phyloP scores from a whole-genome alignment of 1,140 invertebrate species.

The Drosophila repleta region DNA sequence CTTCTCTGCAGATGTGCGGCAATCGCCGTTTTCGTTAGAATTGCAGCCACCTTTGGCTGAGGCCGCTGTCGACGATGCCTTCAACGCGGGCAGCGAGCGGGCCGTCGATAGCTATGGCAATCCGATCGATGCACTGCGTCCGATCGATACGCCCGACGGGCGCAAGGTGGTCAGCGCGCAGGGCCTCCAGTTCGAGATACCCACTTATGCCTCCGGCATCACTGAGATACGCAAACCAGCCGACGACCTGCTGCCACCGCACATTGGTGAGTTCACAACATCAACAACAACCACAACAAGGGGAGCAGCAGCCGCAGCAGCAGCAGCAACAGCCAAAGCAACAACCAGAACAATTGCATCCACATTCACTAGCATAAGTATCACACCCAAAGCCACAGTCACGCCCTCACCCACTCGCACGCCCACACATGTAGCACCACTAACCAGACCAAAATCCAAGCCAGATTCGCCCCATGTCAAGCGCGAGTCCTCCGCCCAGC shows the following conservation, averaged over 20 bases:
- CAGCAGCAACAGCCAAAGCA: conserved; percentile 15
- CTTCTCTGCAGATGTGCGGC: conserved; percentile 77
- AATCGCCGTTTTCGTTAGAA: conserved; percentile 77
- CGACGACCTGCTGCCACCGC: conserved; percentile 79
- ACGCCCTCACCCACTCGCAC: conserved; percentile 6
- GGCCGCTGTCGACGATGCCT: conserved; percentile 44
- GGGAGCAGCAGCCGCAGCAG: conserved; percentile 16
- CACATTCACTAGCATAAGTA: conserved; percentile 24
- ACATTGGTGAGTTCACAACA: conserved; percentile 81
- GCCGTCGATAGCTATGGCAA: conserved; percentile 79
- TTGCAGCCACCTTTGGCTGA: conserved; percentile 73
- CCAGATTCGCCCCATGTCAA: conserved; percentile 18
- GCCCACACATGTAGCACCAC: conserved; percentile 31
- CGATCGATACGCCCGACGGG: conserved; percentile 79
- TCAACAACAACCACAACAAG: conserved; percentile 19
- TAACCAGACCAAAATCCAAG: conserved; percentile 15
- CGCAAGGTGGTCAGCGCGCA: conserved; percentile 79
- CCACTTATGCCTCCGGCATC: conserved; percentile 81
- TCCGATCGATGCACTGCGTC: conserved; percentile 71
- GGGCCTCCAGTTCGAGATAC: conserved; percentile 82
- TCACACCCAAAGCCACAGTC: conserved; percentile 15
- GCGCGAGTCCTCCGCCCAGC: conserved; percentile 17
- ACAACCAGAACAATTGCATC: conserved; percentile 38
- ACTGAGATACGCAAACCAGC: conserved; percentile 78
- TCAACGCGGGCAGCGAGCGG: conserved; percentile 35